Evolutionary conservation across 2,797 vertebrate genomes (phyloP), one percentile per base, ranked within the genome.

Genomic region (Enteromius viviparus): DNA sequence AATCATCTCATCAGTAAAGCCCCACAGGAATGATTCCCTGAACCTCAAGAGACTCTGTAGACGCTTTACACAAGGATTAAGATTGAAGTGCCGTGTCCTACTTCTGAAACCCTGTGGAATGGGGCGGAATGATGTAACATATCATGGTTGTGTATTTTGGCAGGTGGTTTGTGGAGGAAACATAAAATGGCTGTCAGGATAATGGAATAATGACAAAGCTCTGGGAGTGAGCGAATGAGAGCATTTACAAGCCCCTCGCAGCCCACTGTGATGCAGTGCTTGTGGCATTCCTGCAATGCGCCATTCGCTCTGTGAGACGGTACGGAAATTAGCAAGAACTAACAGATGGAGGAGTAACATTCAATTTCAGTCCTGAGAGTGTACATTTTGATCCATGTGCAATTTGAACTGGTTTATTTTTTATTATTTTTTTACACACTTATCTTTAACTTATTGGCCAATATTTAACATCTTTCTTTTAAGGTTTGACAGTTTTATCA

Each of bases 121-220:
- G 32, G 29, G 58, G 17, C 26, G 17, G 37, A 82, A 72, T 60
- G 21, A 82, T 42, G 55, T 11, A 47, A 34, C 9, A 32, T n/a
- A 72, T 77, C 62, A 58, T 68, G 34, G 49, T 53, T 29, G 19
- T 78, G 65, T 78, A 78, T 29, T 70, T 76, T 85, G 51, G 80
- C 78, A 58, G 78, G 55, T 45, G 64, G 64, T 62, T 84, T 40
- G 58, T 10, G 32, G 79, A 81, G 55, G 55, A 72, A 81, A 49
- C 55, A 64, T 64, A 81, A 81, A 74, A 81, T 74, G 42, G 21
- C 58, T 74, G 69, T 74, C 58, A 76, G 49, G 32, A 23, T 77
- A 80, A 71, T 74, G 34, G 45, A 72, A 66, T 64, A 80, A 70
- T 83, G 76, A 83, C 66, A 51, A 9, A 83, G 72, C 17, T 76